A percentile compares a stretch with the other conserved stretches of the same genome.
Evolutionary conservation across 2,113 vertebrate genomes (phyloP).

Genomic region (Microcebus lehilahytsara): DNA sequence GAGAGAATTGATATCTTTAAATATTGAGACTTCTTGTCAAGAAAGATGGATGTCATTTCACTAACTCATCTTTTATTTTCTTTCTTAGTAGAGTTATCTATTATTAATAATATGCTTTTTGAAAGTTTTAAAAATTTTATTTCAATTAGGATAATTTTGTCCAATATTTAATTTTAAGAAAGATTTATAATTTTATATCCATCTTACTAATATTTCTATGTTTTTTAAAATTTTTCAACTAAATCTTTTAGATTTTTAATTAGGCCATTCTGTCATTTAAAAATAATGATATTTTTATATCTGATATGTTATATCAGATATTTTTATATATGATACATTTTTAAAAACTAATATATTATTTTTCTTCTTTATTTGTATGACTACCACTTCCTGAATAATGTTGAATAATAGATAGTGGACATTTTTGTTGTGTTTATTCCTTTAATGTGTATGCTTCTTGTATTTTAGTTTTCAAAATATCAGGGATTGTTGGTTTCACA

Average conservation of each 20-base stretch:
- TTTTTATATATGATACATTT: neutral
- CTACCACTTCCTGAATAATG: neutral
- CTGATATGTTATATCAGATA: neutral
- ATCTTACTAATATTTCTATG: neutral
- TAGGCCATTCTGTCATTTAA: neutral
- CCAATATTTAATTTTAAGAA: neutral
- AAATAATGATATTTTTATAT: neutral
- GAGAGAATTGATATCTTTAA: slow-evolving; percentile 48
- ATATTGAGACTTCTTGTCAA: slow-evolving; percentile 67
- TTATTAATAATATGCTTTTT: neutral
- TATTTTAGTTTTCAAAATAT: neutral
- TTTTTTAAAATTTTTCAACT: neutral
- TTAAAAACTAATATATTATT: neutral
- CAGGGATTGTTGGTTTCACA: neutral
- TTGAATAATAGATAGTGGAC: neutral
- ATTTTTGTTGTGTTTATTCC: neutral
- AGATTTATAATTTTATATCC: neutral
- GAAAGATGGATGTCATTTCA: slow-evolving; percentile 44
- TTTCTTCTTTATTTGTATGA: neutral
- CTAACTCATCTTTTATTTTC: slow-evolving; percentile 36
- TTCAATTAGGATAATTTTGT: slow-evolving; percentile 10
- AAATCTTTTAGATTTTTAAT: neutral
- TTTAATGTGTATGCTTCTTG: neutral
- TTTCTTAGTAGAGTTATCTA: neutral
- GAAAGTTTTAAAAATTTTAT: slow-evolving; percentile 34